phyloP scores from a whole-genome alignment of 2,888 invertebrate species.

The Chrysolina oricalcia region DNA sequence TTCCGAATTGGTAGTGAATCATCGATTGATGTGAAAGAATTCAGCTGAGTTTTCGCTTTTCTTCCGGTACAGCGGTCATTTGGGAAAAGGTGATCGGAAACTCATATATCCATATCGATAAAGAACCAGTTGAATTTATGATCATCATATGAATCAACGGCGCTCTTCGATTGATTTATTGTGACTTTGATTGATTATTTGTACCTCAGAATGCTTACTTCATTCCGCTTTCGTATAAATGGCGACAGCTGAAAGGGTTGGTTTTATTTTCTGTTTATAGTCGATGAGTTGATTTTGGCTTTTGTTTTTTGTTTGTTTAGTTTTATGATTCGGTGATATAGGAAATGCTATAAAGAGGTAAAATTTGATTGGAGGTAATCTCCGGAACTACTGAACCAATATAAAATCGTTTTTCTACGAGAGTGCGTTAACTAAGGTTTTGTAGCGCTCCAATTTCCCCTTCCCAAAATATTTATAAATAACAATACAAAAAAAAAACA shows the following conservation, averaged over 20 bases:
- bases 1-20: slow-evolving; percentile 47
- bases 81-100: slow-evolving; percentile 52
- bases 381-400: too few relatives aligned
- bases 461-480: too few relatives aligned
- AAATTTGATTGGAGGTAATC: too few relatives aligned
- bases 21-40: slow-evolving; percentile 55
- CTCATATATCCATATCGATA: slow-evolving; percentile 51
- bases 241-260: slow-evolving; percentile 12
- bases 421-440: too few relatives aligned
- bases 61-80: slow-evolving; percentile 55
- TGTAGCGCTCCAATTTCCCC: too few relatives aligned
- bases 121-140: slow-evolving; percentile 65
- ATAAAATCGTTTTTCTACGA: too few relatives aligned
- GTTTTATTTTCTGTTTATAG: slow-evolving; percentile 17
- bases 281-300: neutral
- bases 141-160: slow-evolving; percentile 63
- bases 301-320: neutral
- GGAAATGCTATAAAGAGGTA: too few relatives aligned
- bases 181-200: slow-evolving; percentile 69
- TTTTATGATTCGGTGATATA: neutral
- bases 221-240: slow-evolving; percentile 19
- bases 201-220: slow-evolving; percentile 57
- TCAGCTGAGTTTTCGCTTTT: slow-evolving; percentile 50
- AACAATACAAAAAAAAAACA: too few relatives aligned
- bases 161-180: slow-evolving; percentile 69